Evolutionary conservation across 1,140 invertebrate genomes (phyloP).

Genomic region (Monochamus saltuarius): DNA sequence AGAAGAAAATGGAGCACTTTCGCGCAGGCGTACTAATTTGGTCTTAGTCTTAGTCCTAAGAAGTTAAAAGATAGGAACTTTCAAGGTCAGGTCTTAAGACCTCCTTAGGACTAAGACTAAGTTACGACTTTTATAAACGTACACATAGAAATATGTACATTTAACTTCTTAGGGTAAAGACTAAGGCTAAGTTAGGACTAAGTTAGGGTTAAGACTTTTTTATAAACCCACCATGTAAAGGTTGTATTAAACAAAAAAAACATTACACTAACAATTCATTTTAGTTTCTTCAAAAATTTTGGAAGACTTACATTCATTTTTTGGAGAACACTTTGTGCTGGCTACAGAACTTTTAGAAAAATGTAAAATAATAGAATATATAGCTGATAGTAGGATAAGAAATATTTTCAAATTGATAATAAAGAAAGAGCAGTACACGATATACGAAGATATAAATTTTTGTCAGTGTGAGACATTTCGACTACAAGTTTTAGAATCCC

Average conservation of each 20-base stretch:
- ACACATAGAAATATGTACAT: too few species aligned
- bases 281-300: constrained; percentile 56
- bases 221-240: too few species aligned
- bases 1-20: too few species aligned
- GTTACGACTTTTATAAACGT: too few species aligned
- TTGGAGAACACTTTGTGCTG: constrained; percentile 58
- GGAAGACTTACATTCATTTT: constrained; percentile 57
- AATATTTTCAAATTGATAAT: constrained; percentile 60
- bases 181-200: too few species aligned
- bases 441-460: constrained; percentile 64
- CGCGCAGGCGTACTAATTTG: too few species aligned
- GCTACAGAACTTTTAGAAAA: constrained; percentile 63
- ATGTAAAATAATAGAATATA: constrained; percentile 54
- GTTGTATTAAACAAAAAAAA: not conserved
- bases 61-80: too few species aligned
- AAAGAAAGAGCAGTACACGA: constrained; percentile 58
- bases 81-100: too few species aligned
- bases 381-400: constrained; percentile 46
- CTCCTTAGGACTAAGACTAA: too few species aligned
- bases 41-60: too few species aligned
- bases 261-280: constrained; percentile 8
- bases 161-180: too few species aligned
- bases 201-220: too few species aligned
- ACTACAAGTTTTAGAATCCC: constrained; percentile 58
- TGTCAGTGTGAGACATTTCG: constrained; percentile 63